These are phyloP conservation scores for Hermatobates lingyangjiaoensis DNA, from an alignment of 1,140 invertebrate species.

Conservation along the genomic window DNA sequence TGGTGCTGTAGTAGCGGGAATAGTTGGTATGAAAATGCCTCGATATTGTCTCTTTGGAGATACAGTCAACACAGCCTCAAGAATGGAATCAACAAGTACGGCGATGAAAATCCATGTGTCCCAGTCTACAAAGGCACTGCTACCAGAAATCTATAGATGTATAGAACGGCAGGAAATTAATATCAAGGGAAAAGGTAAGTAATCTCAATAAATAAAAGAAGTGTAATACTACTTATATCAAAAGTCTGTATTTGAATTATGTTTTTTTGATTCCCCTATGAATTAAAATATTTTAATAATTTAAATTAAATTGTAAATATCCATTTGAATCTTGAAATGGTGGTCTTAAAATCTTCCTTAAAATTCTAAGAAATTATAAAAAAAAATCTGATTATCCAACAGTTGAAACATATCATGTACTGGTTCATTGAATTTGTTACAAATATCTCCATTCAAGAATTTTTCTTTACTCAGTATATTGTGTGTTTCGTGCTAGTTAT, in stretches of 20 bases:
- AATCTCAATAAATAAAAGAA: not conserved
- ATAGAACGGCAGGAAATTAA: constrained; percentile 63
- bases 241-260: not conserved
- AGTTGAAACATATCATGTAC: too few species aligned
- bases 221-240: not conserved
- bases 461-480: too few species aligned
- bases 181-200: constrained; percentile 65
- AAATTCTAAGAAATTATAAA: not conserved
- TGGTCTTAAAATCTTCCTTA: not conserved
- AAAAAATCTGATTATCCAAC: not conserved
- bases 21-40: constrained; percentile 90
- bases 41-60: constrained; percentile 87
- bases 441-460: too few species aligned
- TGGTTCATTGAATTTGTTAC: too few species aligned
- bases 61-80: constrained; percentile 75
- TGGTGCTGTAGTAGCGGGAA: constrained; percentile 80
- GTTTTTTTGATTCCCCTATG: not conserved
- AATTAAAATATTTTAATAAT: not conserved
- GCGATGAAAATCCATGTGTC: constrained; percentile 91
- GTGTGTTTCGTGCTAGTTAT: too few species aligned
- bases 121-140: constrained; percentile 56
- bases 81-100: constrained; percentile 80
- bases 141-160: constrained; percentile 56
- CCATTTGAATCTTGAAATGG: not conserved
- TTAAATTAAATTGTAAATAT: not conserved